Base-by-base conservation (phyloP, 2,888 invertebrate genomes). In the Dorcus parallelipipedus region DNA sequence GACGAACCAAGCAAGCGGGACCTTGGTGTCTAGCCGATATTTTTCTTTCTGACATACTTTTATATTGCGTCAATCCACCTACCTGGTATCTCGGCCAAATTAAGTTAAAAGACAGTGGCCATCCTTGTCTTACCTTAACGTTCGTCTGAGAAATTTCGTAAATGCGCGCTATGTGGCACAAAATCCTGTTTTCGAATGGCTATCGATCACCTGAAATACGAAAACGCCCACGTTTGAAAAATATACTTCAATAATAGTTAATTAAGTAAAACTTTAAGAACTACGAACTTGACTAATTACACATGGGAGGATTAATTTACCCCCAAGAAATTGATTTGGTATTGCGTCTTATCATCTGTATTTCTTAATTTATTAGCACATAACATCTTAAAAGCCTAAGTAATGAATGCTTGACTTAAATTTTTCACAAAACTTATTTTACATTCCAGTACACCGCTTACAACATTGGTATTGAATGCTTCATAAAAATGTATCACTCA, bases 171-270 rank as follows among this genome's bases (percentile, higher is more conserved):
- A 56, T 59, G 63, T 64, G 63, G 66, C 64, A 61, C 62, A 60
- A 68, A 68, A 70, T 68, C 68, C 67, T 63, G 64, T 66, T 68
- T 67, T 64, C 59, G 65, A 65, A 67, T 66, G 63, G 67, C 71
- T 67, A 71, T 71, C 71, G 69, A 71, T 71, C 71, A 71, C 67
- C 58, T 59, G 63, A 63, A 64, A 67, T 68, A 64, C 65, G 68
- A 68, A 64, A 66, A 69, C 71, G 72, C 72, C 71, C 67, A 70
- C 70, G 63, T 69, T 69, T 69, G 68, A 70, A 69, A 70, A 68
- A 67, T 68, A 65, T 68, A 66, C 66, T 60, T 56, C 62, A 63
- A 64, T 66, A 67, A 67, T 65, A 63, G 64, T 64, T 63, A 65
- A 66, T 66, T 66, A 66, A 64, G 62, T 60, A 61, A 61, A 56